Evolutionary conservation across 2,797 vertebrate genomes (phyloP).

Genomic region (Dipus sagitta): DNA sequence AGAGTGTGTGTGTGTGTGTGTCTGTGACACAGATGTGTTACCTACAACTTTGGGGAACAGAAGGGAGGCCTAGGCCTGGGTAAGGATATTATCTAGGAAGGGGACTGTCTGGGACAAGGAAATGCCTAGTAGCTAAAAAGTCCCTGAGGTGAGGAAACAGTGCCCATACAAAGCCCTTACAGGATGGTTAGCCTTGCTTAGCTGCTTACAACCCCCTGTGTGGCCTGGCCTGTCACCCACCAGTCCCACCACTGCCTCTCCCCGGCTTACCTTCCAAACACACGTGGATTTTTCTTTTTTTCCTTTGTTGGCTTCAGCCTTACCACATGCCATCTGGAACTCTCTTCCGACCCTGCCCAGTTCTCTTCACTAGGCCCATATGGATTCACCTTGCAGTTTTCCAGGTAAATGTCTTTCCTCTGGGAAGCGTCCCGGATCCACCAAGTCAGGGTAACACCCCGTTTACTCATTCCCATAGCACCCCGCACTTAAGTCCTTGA

Average conservation of each 20-base stretch:
- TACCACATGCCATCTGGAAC: background rate
- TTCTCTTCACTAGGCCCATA: background rate
- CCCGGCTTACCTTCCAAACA: background rate
- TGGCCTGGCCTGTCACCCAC: background rate
- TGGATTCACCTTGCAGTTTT: background rate
- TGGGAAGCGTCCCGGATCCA: background rate
- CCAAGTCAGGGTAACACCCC: background rate
- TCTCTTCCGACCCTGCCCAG: background rate
- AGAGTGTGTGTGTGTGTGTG: too few relatives aligned
- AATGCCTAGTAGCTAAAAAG: background rate
- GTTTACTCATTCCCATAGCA: background rate
- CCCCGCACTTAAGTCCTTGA: background rate
- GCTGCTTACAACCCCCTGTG: background rate
- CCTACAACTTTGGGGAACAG: background rate
- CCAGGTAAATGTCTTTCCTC: background rate
- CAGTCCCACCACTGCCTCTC: background rate
- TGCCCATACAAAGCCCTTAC: background rate
- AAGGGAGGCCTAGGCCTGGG: background rate
- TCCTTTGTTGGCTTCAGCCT: background rate
- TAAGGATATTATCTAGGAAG: background rate
- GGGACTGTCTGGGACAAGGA: too few relatives aligned
- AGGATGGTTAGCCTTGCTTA: too few relatives aligned
- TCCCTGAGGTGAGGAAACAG: rapidly evolving
- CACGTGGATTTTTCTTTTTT: background rate
- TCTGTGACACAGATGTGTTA: background rate